Conservation (phyloP, 2,113 vertebrate genomes). For the Hemibagrus wyckioides region DNA sequence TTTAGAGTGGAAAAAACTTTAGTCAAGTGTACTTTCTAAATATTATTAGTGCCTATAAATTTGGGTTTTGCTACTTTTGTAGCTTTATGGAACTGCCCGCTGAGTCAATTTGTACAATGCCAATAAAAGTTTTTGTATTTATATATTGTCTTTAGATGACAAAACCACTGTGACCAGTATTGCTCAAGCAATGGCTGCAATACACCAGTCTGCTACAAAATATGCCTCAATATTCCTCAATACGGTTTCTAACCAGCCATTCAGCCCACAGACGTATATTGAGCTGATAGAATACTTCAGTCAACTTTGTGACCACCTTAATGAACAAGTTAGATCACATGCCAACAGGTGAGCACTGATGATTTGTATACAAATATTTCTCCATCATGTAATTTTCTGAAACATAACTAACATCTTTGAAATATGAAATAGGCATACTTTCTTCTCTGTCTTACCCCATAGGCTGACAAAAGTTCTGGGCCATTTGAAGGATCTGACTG, state of each 20-base stretch:
- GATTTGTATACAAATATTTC: neutral
- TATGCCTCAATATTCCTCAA: conserved; percentile 66
- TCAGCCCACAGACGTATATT: conserved; percentile 73
- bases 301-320: conserved; percentile 58
- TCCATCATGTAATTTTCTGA: neutral
- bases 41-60: neutral
- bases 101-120: neutral
- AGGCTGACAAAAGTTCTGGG: conserved; percentile 62
- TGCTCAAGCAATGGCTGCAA: conserved; percentile 71
- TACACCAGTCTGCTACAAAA: conserved; percentile 74
- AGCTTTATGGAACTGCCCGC: neutral
- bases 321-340: conserved; percentile 42
- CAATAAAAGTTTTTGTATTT: neutral
- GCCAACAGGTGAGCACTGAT: conserved; percentile 64
- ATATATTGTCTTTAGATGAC: conserved; percentile 46
- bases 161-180: conserved; percentile 50
- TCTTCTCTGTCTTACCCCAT: conserved; percentile 13
- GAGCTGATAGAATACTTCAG: conserved; percentile 73
- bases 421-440: neutral
- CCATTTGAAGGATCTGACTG: conserved; percentile 59
- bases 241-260: conserved; percentile 57
- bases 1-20: neutral
- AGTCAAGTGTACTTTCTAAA: neutral
- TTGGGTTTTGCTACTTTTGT: neutral
- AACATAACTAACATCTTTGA: neutral